A percentile compares a stretch with the other conserved stretches of the same genome.
Evolutionary conservation across 2,888 invertebrate species (phyloP).

Genomic region (Andrena bicolor): DNA sequence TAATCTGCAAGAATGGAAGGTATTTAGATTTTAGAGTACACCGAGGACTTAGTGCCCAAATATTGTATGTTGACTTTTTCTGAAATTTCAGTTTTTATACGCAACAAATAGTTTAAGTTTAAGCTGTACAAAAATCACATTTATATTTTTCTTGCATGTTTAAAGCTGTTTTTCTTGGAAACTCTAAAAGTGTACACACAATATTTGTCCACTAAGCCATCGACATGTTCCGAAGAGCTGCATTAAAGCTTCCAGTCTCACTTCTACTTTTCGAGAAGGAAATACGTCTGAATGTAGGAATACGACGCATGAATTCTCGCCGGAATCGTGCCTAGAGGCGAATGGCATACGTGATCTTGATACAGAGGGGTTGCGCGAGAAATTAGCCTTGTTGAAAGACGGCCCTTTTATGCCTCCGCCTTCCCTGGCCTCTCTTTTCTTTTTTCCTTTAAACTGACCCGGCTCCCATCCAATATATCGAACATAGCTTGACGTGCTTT

Average conservation of each 20-base stretch:
- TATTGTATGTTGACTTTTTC: too few relatives aligned
- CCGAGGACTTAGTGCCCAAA: too few relatives aligned
- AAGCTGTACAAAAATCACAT: too few relatives aligned
- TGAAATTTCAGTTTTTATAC: too few relatives aligned
- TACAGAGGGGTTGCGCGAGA: slow-evolving; percentile 75
- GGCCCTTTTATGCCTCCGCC: slow-evolving; percentile 72
- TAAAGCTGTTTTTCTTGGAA: too few relatives aligned
- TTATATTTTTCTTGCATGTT: too few relatives aligned
- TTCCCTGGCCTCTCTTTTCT: slow-evolving; percentile 53
- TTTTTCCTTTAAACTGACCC: slow-evolving; percentile 79
- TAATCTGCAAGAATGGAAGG: too few relatives aligned
- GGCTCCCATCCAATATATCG: slow-evolving; percentile 63
- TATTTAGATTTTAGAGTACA: too few relatives aligned
- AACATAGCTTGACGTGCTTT: slow-evolving; percentile 71
- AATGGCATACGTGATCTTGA: slow-evolving; percentile 82
- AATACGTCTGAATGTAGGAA: slow-evolving; percentile 37
- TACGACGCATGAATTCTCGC: slow-evolving; percentile 64
- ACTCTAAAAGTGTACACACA: too few relatives aligned
- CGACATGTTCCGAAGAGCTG: neutral
- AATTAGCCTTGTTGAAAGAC: slow-evolving; percentile 81
- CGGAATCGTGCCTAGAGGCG: slow-evolving; percentile 74
- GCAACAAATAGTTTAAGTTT: too few relatives aligned
- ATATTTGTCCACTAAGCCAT: neutral
- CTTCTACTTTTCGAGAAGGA: slow-evolving; percentile 15
- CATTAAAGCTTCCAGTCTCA: neutral